Base-by-base conservation (phyloP, 2,888 invertebrate genomes). In the Agriopis aurantiaria region DNA sequence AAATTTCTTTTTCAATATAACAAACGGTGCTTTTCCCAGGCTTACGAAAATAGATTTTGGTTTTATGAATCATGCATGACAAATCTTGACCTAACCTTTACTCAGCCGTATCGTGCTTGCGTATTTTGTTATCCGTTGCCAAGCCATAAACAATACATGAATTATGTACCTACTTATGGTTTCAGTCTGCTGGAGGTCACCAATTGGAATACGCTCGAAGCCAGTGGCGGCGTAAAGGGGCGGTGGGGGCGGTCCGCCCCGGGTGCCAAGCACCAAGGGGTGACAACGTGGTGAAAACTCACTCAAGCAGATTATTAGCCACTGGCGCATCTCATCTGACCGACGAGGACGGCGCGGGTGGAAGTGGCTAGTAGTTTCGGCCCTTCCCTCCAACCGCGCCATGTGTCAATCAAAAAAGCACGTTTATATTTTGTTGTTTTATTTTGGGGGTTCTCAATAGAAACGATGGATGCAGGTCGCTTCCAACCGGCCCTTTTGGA, bases 121-220 rank as follows among this genome's bases (percentile, higher is more conserved):
- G 33, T 33, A 33, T 33, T 33, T 33, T 33, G 48, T 45, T 71
- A 23, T 12, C 68, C 60, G 64, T 67, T 69, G 62, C 69, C 33
- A 68, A 63, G 68, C 51, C 53, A 60, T 65, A 51, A 58, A 58
- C 8, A 46, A 58, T 12, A 23, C 45, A 46, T 23, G 58, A 46
- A 58, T 58, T 46, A 46, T 58, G 45, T n/a, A 45, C 43, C 51
- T 51, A 10, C 53, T 53, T 8, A 11, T 9, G 49, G 14, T 48
- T 33, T 55, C 45, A 62, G 59, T 33, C 33, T 33, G 71, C 41
- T 72, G 63, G 68, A 76, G 73, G 73, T 75, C 73, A 73, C 70
- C 64, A 69, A 69, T 78, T 65, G 67, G 57, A 69, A 73, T 72
- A 69, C 75, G 71, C 52, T 67, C 72, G 67, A 71, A 66, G 67